These are phyloP conservation scores for Thaleichthys pacificus DNA, from an alignment of 2,797 vertebrate genomes.

Conservation along the genomic window DNA sequence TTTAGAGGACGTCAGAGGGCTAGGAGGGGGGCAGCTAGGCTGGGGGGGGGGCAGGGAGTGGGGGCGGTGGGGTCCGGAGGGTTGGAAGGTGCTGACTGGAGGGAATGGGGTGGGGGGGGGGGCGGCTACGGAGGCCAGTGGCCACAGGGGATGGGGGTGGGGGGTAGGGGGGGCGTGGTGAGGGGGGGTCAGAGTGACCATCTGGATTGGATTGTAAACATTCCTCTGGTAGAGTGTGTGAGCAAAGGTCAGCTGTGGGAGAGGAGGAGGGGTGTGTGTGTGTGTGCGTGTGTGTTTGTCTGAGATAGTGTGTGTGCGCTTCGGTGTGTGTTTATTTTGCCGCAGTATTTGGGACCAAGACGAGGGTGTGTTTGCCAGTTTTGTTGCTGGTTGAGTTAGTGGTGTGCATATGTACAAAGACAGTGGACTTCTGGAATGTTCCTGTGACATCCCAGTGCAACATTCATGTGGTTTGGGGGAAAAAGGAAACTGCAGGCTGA, in stretches of 20 bases:
- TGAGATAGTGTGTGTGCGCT: slow-evolving; percentile 43
- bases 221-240: slow-evolving; percentile 72
- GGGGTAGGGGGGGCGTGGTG: slow-evolving; percentile 15
- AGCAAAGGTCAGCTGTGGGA: slow-evolving; percentile 70
- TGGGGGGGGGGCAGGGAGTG: slow-evolving; percentile 33
- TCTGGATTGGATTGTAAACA: slow-evolving; percentile 80
- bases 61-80: slow-evolving; percentile 45
- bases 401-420: slow-evolving; percentile 34
- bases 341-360: slow-evolving; percentile 53
- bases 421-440: slow-evolving; percentile 42
- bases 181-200: slow-evolving; percentile 64
- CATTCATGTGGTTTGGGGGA: slow-evolving; percentile 12
- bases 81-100: slow-evolving; percentile 47
- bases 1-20: slow-evolving; percentile 33
- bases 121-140: slow-evolving; percentile 36
- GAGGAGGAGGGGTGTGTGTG: slow-evolving; percentile 30
- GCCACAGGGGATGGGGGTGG: slow-evolving; percentile 30
- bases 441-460: slow-evolving; percentile 30
- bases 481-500: too few species aligned
- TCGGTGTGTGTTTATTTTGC: slow-evolving; percentile 57
- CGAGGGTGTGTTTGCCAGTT: slow-evolving; percentile 54
- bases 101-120: slow-evolving; percentile 24
- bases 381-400: slow-evolving; percentile 16
- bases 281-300: not conserved
- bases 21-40: slow-evolving; percentile 42